Evolutionary conservation across 1,140 invertebrate species (phyloP).

Genomic region (Zaprionus davidi): DNA sequence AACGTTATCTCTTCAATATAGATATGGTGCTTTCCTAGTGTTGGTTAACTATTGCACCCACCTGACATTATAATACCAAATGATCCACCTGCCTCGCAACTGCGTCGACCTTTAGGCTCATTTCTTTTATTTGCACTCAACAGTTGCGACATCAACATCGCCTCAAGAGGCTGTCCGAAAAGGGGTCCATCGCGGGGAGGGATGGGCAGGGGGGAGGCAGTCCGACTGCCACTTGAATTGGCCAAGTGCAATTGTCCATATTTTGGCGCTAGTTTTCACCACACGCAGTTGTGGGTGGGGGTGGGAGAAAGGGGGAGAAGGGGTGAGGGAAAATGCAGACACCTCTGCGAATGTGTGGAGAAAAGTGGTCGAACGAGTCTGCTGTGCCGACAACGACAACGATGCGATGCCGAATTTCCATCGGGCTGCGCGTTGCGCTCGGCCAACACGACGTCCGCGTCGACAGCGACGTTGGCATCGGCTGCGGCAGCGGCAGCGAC

Average conservation of each 20-base stretch:
- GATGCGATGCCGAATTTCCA: slow-evolving; percentile 16
- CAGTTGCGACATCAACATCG: not conserved
- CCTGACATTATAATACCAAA: not conserved
- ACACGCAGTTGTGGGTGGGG: slow-evolving; percentile 11
- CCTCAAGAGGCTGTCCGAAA: not conserved
- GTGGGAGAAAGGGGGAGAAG: not conserved
- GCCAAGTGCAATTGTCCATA: slow-evolving; percentile 58
- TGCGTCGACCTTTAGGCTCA: not conserved
- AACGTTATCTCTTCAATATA: not conserved
- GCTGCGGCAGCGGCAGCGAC: slow-evolving; percentile 16
- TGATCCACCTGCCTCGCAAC: not conserved
- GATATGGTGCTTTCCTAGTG: no score
- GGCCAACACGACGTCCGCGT: slow-evolving; percentile 2
- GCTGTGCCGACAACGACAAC: slow-evolving; percentile 10
- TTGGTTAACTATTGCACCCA: not conserved
- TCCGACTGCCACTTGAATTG: slow-evolving; percentile 21
- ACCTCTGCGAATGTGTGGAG: slow-evolving; percentile 43
- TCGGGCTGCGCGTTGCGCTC: not conserved
- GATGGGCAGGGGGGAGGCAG: not conserved
- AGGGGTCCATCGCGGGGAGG: not conserved
- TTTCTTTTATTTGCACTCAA: slow-evolving; percentile 2
- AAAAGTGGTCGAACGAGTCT: slow-evolving; percentile 68
- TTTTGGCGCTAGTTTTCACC: slow-evolving; percentile 75
- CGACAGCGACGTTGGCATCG: slow-evolving; percentile 4
- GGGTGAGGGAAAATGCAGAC: not conserved